Base-by-base conservation (phyloP, 2,888 invertebrate species). In the Malachius bipustulatus region DNA sequence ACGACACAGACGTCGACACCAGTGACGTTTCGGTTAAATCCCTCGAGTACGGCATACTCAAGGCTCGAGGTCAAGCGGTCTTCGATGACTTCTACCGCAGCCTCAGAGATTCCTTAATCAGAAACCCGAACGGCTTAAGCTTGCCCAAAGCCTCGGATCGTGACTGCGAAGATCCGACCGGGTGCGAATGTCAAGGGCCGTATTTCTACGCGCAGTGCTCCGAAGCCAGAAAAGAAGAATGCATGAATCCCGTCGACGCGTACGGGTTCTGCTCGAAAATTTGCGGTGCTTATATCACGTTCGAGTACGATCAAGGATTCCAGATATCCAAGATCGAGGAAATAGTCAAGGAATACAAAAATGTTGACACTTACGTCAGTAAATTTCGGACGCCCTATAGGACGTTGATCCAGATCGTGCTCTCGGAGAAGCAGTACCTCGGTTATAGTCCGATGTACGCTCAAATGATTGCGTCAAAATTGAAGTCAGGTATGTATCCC, bases 381-480 rank as follows among this genome's bases (percentile, higher is more conserved):
- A 49, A 49, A 38, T 44, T 54, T 2, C 14, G 26, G 2, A 36
- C 42, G 8, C 32, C 36, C 8, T 37, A 38, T 3, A 35, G 38
- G 1, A 35, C 38, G 14, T 13, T 45, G 1, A 41, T 54, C 3
- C 56, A 57, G 35, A 42, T 54, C 4, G 44, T 53, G 26, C 53
- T 56, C 32, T 42, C 48, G 3, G 56, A 57, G 28, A 48, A 48
- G 26, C 40, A 45, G 14, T 56, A 52, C 37, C 45, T 36, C 4
- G 56, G 52, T 10, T 29, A 36, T 3, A 54, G 54, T 38, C 30
- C 49, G 6, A 34, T 26, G 9, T 35, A 37, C 9, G 46, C 49
- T 19, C n/a, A n/a, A n/a, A n/a, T n/a, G n/a, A n/a, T n/a, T n/a
- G n/a, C n/a, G n/a, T n/a, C n/a, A n/a, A n/a, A n/a, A n/a, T n/a